Percentiles rank a stretch among this genome's conserved stretches.
Evolutionary conservation across 2,888 invertebrate genomes (phyloP).

Genomic region (Carterocephalus palaemon): DNA sequence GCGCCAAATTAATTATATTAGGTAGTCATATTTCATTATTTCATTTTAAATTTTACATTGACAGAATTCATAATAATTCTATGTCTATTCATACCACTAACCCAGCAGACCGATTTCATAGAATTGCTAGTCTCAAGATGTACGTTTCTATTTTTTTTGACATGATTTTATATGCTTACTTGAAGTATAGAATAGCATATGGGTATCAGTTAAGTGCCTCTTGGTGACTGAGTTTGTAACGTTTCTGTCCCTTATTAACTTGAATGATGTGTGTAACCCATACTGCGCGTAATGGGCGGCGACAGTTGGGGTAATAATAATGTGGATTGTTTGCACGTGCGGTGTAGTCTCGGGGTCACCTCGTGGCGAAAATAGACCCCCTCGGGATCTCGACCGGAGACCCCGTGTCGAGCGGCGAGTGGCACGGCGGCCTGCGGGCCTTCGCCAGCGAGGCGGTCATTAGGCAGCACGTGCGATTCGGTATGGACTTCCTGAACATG

Average conservation of each 20-base stretch:
- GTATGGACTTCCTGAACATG: slow-evolving; percentile 60
- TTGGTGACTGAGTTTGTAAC: slow-evolving; percentile 6
- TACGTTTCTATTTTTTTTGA: slow-evolving; percentile 26
- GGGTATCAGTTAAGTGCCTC: slow-evolving; percentile 13
- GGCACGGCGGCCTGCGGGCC: slow-evolving; percentile 72
- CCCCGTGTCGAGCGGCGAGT: slow-evolving; percentile 72
- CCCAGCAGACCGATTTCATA: slow-evolving; percentile 49
- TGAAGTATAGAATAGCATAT: slow-evolving; percentile 1
- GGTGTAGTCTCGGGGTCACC: slow-evolving; percentile 92
- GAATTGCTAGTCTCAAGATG: slow-evolving; percentile 71
- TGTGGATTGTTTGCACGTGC: slow-evolving; percentile 43
- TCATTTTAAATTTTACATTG: slow-evolving; percentile 27
- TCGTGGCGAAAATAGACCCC: slow-evolving; percentile 95
- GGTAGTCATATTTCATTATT: slow-evolving; percentile 25
- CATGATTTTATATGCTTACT: slow-evolving; percentile 14
- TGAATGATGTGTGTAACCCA: slow-evolving; percentile 12
- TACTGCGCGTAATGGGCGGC: slow-evolving; percentile 4
- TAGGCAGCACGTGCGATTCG: slow-evolving; percentile 77
- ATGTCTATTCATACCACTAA: slow-evolving; percentile 28
- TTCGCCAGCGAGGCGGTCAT: slow-evolving; percentile 75
- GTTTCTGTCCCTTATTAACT: slow-evolving; percentile 13
- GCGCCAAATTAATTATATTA: slow-evolving; percentile 20
- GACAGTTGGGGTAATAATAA: slow-evolving; percentile 19
- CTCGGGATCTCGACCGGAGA: slow-evolving; percentile 90
- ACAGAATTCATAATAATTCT: slow-evolving; percentile 16